Percentiles rank a stretch among this genome's conserved stretches.
These are phyloP conservation scores for Dermatemys mawii DNA, from an alignment of 2,113 vertebrate genomes.

Conservation along the genomic window DNA sequence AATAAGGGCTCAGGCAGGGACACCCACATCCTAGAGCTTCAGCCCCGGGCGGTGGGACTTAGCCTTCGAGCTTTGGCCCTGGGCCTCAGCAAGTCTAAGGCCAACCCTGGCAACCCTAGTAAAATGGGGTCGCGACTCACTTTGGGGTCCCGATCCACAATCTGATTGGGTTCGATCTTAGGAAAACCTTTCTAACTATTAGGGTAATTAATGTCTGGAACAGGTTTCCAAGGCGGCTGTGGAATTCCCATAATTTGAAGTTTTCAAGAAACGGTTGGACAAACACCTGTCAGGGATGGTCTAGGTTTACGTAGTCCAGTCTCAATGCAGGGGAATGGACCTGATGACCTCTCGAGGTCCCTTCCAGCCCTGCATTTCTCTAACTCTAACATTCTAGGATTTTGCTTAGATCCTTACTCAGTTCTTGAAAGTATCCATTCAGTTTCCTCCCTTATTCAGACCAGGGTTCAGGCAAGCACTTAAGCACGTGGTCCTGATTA, in stretches of 20 bases:
- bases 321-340: background rate
- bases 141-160: too few species aligned
- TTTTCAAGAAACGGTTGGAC: background rate
- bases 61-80: too few species aligned
- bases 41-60: too few species aligned
- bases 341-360: background rate
- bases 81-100: too few species aligned
- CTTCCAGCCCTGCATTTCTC: background rate
- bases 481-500: background rate
- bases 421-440: background rate
- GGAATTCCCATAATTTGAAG: background rate
- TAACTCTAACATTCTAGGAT: background rate
- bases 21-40: background rate
- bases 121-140: too few species aligned
- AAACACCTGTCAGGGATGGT: background rate
- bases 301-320: background rate
- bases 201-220: background rate
- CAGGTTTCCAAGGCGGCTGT: background rate
- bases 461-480: background rate
- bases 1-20: background rate
- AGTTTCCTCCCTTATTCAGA: background rate
- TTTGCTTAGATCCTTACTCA: background rate
- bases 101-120: too few species aligned
- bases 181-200: background rate
- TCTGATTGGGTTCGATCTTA: background rate